A percentile compares a stretch with the other conserved stretches of the same genome.
Evolutionary conservation across 2,113 vertebrate genomes (phyloP).

Genomic region (Porphyrio hochstetteri): DNA sequence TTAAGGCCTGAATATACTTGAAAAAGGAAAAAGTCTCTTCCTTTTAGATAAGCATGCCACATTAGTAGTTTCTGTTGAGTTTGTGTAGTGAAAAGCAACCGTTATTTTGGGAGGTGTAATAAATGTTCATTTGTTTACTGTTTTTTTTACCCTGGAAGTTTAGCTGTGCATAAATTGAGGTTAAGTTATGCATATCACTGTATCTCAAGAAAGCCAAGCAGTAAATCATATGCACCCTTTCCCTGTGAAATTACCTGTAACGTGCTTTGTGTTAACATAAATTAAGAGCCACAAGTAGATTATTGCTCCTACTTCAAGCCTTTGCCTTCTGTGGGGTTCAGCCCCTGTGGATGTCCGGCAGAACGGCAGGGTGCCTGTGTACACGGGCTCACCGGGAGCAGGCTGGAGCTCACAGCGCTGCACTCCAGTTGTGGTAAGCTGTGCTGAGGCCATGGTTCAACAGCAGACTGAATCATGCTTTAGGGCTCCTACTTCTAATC

Average conservation of each 20-base stretch:
- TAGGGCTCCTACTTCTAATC: neutral
- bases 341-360: accelerated
- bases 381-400: neutral
- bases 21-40: neutral
- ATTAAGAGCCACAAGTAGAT: neutral
- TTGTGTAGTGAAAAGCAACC: neutral
- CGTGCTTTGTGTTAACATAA: neutral
- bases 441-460: neutral
- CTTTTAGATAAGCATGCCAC: neutral
- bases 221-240: neutral
- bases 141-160: neutral
- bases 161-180: too few relatives aligned
- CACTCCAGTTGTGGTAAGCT: neutral
- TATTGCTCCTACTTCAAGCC: neutral
- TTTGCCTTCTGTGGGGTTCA: neutral
- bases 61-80: neutral
- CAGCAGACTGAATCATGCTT: neutral
- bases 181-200: neutral
- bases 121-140: neutral
- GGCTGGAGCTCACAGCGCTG: accelerated
- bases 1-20: neutral
- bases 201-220: neutral
- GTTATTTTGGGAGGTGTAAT: neutral
- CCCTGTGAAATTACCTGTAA: neutral
- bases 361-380: neutral